Conservation (phyloP, 64 coral and sea anemone species). For the Montipora cactus region DNA sequence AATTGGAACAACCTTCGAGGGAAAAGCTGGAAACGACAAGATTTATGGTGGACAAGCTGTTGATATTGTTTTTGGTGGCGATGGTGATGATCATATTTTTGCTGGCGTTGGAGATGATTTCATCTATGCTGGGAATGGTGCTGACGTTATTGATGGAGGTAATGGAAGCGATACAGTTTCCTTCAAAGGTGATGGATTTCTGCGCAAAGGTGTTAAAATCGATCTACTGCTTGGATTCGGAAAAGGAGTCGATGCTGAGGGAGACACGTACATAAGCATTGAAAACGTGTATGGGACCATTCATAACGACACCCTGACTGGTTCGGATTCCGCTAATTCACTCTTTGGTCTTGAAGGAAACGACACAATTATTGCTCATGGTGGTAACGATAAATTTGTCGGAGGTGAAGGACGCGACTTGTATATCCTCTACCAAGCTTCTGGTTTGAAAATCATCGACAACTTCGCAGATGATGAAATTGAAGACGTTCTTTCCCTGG, state of each 20-base stretch:
- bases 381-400: constrained; percentile 26
- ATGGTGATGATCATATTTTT: background rate
- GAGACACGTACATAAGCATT: constrained; percentile 27
- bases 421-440: constrained; percentile 36
- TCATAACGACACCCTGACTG: constrained; percentile 49
- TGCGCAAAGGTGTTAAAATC: background rate
- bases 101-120: constrained; percentile 29
- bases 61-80: constrained; percentile 36
- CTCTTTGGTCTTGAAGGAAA: constrained; percentile 44
- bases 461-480: constrained; percentile 58
- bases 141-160: constrained; percentile 33
- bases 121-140: constrained; percentile 50
- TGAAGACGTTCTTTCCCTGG: constrained; percentile 45
- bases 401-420: constrained; percentile 43
- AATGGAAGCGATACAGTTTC: constrained; percentile 39
- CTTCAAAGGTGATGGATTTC: constrained; percentile 60
- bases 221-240: constrained; percentile 30
- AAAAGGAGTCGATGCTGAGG: constrained; percentile 39
- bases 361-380: constrained; percentile 30
- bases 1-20: constrained; percentile 36
- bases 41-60: constrained; percentile 8
- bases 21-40: constrained; percentile 53
- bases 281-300: constrained; percentile 72
- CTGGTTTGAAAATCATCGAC: constrained; percentile 55
- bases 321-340: constrained; percentile 54